Percentiles rank a stretch among this genome's conserved stretches.
Conservation (phyloP, 2,888 invertebrate species). For the Pherbina coryleti region DNA sequence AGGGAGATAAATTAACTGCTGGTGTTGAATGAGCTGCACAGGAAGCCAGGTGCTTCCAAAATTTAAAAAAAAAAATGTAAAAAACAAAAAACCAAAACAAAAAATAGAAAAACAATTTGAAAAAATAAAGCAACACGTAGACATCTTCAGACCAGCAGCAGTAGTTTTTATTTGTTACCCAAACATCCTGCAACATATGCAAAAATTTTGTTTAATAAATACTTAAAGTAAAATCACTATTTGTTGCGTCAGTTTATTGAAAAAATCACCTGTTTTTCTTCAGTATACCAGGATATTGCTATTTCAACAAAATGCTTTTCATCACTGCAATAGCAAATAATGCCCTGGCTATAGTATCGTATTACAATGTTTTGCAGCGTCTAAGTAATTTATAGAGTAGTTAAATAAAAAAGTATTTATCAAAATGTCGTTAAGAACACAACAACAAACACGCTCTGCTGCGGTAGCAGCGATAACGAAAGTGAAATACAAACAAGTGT, state of each 20-base stretch:
- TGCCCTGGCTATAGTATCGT: not conserved
- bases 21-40: not conserved
- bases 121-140: too few species aligned
- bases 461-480: not conserved
- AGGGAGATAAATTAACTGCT: not conserved
- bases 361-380: not conserved
- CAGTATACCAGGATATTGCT: not conserved
- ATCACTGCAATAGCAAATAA: not conserved
- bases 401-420: too few species aligned
- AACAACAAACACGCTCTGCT: not conserved
- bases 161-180: too few species aligned
- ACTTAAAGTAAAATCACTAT: too few species aligned
- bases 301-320: not conserved
- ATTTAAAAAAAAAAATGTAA: not conserved
- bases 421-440: not conserved
- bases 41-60: not conserved
- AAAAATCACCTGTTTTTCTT: constrained; percentile 6
- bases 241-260: too few species aligned
- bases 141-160: too few species aligned
- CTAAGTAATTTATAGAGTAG: not conserved
- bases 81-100: not conserved
- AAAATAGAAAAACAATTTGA: not conserved
- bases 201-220: too few species aligned
- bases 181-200: too few species aligned
- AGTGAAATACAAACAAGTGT: constrained; percentile 19